Evolutionary conservation across 2,113 vertebrate genomes (phyloP).

Genomic region (Apteryx owenii): DNA sequence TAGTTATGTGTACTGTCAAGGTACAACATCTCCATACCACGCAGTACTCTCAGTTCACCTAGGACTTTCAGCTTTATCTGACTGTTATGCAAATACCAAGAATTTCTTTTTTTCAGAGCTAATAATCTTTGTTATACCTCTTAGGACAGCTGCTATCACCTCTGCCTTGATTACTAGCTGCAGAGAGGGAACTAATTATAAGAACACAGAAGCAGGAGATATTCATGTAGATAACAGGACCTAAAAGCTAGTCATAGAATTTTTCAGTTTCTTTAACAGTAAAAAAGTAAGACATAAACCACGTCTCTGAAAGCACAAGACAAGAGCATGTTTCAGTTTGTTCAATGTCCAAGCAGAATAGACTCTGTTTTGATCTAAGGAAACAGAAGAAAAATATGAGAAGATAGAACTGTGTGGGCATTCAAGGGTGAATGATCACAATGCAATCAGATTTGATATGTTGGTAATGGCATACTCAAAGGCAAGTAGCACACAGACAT

Average conservation of each 20-base stretch:
- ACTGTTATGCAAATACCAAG: background rate
- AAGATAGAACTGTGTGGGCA: background rate
- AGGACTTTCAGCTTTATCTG: background rate
- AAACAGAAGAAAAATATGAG: background rate
- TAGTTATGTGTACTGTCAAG: background rate
- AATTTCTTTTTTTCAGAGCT: background rate
- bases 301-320: background rate
- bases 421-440: background rate
- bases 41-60: background rate
- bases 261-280: background rate
- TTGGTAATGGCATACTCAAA: background rate
- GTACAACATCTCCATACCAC: background rate
- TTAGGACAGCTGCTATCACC: background rate
- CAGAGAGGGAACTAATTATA: background rate
- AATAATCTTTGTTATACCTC: background rate
- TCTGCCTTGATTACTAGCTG: background rate
- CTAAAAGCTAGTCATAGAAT: background rate
- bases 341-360: background rate
- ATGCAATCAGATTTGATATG: background rate
- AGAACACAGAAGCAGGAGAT: background rate
- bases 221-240: background rate
- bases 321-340: background rate
- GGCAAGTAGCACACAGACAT: slow-evolving; percentile 11
- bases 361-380: background rate
- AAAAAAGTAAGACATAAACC: background rate